phyloP scores from a whole-genome alignment of 2,797 vertebrate genomes.

The Sebastes goodei region DNA sequence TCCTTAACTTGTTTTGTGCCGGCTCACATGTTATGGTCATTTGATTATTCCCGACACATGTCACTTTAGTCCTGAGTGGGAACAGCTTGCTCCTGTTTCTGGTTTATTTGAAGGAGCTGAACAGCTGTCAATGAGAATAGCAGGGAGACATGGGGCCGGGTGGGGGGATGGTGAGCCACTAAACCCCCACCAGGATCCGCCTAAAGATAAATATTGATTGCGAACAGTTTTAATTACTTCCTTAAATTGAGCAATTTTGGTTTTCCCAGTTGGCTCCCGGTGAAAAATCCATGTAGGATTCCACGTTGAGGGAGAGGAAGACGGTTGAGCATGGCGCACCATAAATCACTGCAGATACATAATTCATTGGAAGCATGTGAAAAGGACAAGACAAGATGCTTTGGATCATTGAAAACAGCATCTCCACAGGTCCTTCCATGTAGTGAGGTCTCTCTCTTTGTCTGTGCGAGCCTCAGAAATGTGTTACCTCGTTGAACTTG shows the following conservation, averaged over 20 bases:
- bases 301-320: conserved; percentile 68
- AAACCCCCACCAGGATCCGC: conserved; percentile 72
- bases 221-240: conserved; percentile 87
- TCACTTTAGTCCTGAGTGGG: conserved; percentile 63
- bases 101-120: conserved; percentile 66
- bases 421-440: conserved; percentile 67
- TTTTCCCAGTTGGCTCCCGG: conserved; percentile 80
- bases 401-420: conserved; percentile 83
- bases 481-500: conserved; percentile 19
- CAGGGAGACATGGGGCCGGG: conserved; percentile 36
- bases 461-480: conserved; percentile 37
- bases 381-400: conserved; percentile 85
- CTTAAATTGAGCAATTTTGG: conserved; percentile 88
- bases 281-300: conserved; percentile 79
- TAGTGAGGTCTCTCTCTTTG: conserved; percentile 47
- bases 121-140: conserved; percentile 76
- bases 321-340: conserved; percentile 77
- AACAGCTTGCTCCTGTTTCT: conserved; percentile 72
- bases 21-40: conserved; percentile 16
- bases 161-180: conserved; percentile 57
- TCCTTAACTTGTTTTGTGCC: conserved; percentile 17
- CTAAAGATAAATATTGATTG: conserved; percentile 86
- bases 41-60: conserved; percentile 65
- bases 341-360: conserved; percentile 87
- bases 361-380: conserved; percentile 84